Evolutionary conservation across 2,888 invertebrate species (phyloP).

Genomic region (Tetragonisca angustula): DNA sequence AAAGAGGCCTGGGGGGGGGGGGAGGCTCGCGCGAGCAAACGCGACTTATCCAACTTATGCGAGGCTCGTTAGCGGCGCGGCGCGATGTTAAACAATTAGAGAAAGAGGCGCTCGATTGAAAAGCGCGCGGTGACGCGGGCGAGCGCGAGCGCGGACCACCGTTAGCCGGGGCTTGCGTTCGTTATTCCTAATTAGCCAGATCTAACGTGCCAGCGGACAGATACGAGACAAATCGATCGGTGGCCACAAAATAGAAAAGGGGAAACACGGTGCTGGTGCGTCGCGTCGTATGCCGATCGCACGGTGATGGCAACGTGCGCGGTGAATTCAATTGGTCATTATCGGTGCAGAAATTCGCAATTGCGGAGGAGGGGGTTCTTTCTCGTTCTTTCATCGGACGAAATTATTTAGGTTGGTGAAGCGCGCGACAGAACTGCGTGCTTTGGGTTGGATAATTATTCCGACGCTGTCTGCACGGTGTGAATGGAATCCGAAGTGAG

Average conservation of each 20-base stretch:
- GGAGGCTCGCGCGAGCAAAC: conserved; percentile 33
- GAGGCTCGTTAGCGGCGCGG: conserved; percentile 52
- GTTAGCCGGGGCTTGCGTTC: conserved; percentile 67
- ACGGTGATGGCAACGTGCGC: conserved; percentile 16
- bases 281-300: conserved; percentile 41
- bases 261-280: conserved; percentile 11
- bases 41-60: conserved; percentile 49
- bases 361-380: neutral
- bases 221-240: conserved; percentile 58
- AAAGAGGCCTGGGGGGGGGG: conserved; percentile 1
- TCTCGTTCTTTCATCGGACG: neutral
- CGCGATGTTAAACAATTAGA: conserved; percentile 67
- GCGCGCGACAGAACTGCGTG: neutral
- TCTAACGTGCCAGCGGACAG: conserved; percentile 60
- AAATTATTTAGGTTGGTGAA: conserved; percentile 3
- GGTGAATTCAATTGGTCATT: conserved; percentile 44
- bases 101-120: conserved; percentile 59
- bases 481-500: neutral
- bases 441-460: neutral
- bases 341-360: conserved; percentile 38
- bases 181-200: conserved; percentile 74
- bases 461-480: neutral
- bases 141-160: conserved; percentile 76
- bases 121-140: conserved; percentile 70
- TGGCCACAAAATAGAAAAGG: conserved; percentile 34